A percentile compares a stretch with the other conserved stretches of the same genome.
Conservation (phyloP, 1,140 invertebrate genomes). For the Adelges cooleyi region DNA sequence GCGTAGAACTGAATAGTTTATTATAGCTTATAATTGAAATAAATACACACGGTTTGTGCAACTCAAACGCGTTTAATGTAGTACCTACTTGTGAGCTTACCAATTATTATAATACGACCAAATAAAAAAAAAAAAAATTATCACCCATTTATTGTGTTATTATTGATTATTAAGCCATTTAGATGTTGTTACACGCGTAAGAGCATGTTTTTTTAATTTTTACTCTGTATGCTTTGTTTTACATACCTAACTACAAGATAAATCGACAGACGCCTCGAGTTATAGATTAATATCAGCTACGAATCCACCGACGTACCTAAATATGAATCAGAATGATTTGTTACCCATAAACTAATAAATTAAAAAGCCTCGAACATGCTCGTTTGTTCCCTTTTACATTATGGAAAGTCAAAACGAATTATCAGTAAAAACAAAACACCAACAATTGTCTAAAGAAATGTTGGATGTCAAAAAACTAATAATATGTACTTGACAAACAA, state of each 20-base stretch:
- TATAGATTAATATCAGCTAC: slow-evolving; percentile 18
- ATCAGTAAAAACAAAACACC: no score
- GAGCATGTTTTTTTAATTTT: neutral
- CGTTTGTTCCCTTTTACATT: no score
- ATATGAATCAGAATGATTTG: slow-evolving; percentile 22
- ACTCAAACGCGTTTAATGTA: slow-evolving; percentile 9
- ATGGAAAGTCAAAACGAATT: no score
- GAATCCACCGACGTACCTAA: slow-evolving; percentile 14
- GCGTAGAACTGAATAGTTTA: no score
- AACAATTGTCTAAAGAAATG: no score
- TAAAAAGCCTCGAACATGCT: no score
- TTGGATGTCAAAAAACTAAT: no score
- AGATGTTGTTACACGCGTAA: slow-evolving; percentile 17
- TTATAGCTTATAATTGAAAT: no score
- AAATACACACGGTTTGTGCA: neutral
- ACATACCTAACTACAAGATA: neutral
- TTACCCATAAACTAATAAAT: slow-evolving; percentile 7
- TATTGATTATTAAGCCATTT: slow-evolving; percentile 14
- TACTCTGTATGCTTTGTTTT: neutral
- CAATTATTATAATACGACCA: neutral
- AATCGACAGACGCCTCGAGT: neutral
- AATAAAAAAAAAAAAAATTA: neutral
- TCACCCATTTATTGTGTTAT: neutral
- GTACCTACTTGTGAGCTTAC: neutral
- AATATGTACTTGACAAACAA: no score